Evolutionary conservation across 2,888 invertebrate species (phyloP).

Genomic region (Asteroscopus sphinx): DNA sequence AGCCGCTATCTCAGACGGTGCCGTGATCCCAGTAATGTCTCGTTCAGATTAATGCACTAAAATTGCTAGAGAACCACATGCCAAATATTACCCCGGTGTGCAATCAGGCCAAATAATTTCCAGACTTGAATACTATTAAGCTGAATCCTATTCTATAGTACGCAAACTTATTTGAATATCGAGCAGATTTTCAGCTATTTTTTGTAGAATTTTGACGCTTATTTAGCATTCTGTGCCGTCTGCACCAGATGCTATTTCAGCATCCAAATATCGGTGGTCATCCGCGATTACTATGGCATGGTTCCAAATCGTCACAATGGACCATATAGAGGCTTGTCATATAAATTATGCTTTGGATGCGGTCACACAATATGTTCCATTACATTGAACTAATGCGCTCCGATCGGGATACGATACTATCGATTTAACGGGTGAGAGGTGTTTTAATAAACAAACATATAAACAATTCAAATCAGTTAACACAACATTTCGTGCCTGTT

Average conservation of each 20-base stretch:
- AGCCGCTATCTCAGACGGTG: slow-evolving; percentile 57
- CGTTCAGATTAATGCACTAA: slow-evolving; percentile 58
- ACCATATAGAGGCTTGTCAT: slow-evolving; percentile 69
- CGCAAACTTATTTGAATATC: slow-evolving; percentile 13
- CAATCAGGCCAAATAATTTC: slow-evolving; percentile 40
- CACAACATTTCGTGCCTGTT: slow-evolving; percentile 21
- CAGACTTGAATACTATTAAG: slow-evolving; percentile 25
- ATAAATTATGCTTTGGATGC: slow-evolving; percentile 76
- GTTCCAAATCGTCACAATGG: slow-evolving; percentile 78
- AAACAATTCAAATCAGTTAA: slow-evolving; percentile 42
- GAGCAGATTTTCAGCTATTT: slow-evolving; percentile 18
- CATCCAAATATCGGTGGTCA: slow-evolving; percentile 61
- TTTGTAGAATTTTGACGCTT: slow-evolving; percentile 22
- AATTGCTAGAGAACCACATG: slow-evolving; percentile 38
- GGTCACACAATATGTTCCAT: slow-evolving; percentile 75
- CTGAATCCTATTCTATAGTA: slow-evolving; percentile 30
- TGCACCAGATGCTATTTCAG: slow-evolving; percentile 58
- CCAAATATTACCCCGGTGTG: slow-evolving; percentile 51
- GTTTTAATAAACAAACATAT: slow-evolving; percentile 43
- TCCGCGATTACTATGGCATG: slow-evolving; percentile 72
- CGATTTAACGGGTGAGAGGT: slow-evolving; percentile 47
- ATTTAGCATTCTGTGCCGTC: slow-evolving; percentile 29
- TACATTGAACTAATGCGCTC: slow-evolving; percentile 73
- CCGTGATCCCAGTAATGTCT: slow-evolving; percentile 42
- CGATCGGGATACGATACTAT: slow-evolving; percentile 49